phyloP scores from a whole-genome alignment of 2,113 vertebrate genomes.

The Actenoides lindsayi region DNA sequence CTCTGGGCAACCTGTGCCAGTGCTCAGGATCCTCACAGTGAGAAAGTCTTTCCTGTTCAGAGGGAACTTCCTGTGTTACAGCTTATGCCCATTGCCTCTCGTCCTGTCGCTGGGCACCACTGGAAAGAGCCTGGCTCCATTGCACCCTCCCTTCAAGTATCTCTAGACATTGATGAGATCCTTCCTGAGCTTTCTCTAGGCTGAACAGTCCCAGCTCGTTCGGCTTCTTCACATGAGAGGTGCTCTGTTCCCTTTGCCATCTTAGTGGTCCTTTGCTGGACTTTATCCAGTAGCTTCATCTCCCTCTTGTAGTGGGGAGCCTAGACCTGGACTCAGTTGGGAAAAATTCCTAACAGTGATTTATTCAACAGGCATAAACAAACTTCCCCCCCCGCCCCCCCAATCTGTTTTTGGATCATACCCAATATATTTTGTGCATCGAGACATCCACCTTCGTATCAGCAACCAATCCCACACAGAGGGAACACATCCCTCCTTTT shows the following conservation, averaged over 20 bases:
- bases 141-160: background rate
- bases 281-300: background rate
- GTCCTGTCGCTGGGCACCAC: no score
- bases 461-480: background rate
- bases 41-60: no score
- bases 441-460: background rate
- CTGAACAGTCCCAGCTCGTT: background rate
- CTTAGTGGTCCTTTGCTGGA: background rate
- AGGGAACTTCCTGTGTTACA: no score
- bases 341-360: background rate
- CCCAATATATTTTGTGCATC: background rate
- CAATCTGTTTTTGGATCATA: background rate
- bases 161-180: background rate
- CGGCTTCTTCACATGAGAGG: background rate
- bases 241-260: background rate
- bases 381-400: fast-evolving
- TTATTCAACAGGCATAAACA: background rate
- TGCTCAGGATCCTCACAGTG: no score
- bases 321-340: background rate
- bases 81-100: no score
- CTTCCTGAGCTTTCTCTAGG: background rate
- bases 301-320: background rate
- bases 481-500: background rate
- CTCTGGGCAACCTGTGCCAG: no score
- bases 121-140: no score